A percentile compares a stretch with the other conserved stretches of the same genome.
phyloP scores from a whole-genome alignment of 2,797 vertebrate species.

The Sylvia borin region DNA sequence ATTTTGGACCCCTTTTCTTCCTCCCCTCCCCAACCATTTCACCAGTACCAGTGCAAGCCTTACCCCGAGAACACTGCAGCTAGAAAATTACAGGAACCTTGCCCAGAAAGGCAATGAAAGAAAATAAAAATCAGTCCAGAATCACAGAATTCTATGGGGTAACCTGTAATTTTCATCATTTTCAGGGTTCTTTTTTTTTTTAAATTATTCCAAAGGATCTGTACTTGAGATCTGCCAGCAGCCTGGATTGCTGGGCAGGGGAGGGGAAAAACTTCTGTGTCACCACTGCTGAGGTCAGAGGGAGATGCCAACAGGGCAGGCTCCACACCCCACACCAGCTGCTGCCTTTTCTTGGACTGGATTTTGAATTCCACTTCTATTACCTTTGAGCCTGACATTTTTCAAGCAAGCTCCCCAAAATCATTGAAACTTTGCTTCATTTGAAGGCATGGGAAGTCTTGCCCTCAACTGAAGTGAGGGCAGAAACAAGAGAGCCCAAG shows the following conservation, averaged over 20 bases:
- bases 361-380: neutral
- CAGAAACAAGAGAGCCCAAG: neutral
- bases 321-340: neutral
- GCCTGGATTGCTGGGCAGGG: neutral
- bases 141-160: neutral
- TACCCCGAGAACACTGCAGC: neutral
- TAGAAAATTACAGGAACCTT: neutral
- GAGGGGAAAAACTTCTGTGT: neutral
- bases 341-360: neutral
- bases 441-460: neutral
- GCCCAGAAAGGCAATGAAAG: neutral
- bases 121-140: neutral
- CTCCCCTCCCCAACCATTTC: neutral
- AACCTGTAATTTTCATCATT: neutral
- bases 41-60: neutral
- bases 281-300: neutral
- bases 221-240: neutral
- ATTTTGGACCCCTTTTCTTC: neutral
- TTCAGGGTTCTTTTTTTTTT: accelerated
- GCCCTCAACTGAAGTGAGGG: neutral
- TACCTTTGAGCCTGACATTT: neutral
- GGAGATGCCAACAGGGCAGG: neutral
- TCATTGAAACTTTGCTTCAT: neutral
- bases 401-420: neutral
- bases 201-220: neutral